Evolutionary conservation across 2,797 vertebrate genomes (phyloP).

Genomic region (Pitangus sulphuratus): DNA sequence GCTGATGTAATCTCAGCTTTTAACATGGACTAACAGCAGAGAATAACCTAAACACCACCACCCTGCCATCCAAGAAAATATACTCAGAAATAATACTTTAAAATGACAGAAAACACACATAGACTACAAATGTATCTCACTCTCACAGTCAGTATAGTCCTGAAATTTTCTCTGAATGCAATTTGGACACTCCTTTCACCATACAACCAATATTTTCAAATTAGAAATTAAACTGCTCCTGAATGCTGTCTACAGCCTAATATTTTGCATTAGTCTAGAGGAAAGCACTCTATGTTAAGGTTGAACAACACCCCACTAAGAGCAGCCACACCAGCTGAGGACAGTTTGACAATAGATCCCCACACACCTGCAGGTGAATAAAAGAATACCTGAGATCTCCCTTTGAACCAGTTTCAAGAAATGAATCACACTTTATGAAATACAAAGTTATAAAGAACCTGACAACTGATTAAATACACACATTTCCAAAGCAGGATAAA

Average conservation of each 20-base stretch:
- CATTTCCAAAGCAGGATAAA: slow-evolving; percentile 6
- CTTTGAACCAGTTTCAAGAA: slow-evolving; percentile 45
- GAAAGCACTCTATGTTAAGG: neutral
- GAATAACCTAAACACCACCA: neutral
- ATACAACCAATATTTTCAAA: neutral
- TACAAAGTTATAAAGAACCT: neutral
- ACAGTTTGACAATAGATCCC: neutral
- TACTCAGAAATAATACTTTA: neutral
- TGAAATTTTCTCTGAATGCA: neutral
- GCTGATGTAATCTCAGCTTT: neutral
- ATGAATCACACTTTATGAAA: slow-evolving; percentile 6
- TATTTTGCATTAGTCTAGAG: neutral
- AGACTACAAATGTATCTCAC: neutral
- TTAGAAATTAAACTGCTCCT: neutral
- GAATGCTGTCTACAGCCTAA: neutral
- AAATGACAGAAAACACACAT: neutral
- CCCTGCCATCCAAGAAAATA: neutral
- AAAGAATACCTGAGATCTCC: slow-evolving; percentile 14
- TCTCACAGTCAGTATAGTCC: neutral
- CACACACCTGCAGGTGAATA: slow-evolving; percentile 27
- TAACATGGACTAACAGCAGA: neutral
- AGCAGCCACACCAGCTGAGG: neutral
- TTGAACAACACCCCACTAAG: neutral
- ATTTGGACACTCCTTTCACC: neutral
- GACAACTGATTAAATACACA: slow-evolving; percentile 43